These are phyloP conservation scores for Colletes gigas DNA, from an alignment of 1,140 invertebrate species.

Conservation along the genomic window DNA sequence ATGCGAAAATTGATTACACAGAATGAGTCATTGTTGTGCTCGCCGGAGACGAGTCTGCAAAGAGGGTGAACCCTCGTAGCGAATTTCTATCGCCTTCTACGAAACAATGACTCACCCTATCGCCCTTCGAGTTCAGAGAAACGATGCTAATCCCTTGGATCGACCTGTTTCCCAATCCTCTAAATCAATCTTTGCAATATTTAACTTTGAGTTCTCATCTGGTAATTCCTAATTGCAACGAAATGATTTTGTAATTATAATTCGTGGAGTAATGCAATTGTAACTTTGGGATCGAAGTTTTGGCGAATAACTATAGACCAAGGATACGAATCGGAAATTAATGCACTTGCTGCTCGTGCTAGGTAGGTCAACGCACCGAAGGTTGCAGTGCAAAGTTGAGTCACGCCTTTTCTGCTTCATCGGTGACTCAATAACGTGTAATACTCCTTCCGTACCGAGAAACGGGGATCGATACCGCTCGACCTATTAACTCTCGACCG, in stretches of 20 bases:
- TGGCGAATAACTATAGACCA: neutral
- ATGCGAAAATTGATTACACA: conserved; percentile 54
- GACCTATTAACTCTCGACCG: conserved; percentile 57
- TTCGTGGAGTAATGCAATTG: too few species aligned
- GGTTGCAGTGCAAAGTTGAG: conserved; percentile 59
- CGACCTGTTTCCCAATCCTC: neutral
- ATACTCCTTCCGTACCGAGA: conserved; percentile 60
- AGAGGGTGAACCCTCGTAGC: conserved; percentile 49
- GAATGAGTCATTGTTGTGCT: conserved; percentile 55
- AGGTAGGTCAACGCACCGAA: conserved; percentile 62
- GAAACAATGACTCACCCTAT: conserved; percentile 55
- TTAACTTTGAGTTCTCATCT: too few species aligned
- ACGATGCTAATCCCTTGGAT: neutral
- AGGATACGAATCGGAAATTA: neutral
- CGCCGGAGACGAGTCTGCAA: conserved; percentile 37
- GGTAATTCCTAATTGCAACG: too few species aligned
- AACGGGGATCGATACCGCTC: conserved; percentile 61
- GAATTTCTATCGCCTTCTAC: conserved; percentile 49
- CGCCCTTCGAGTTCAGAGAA: conserved; percentile 18
- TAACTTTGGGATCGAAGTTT: too few species aligned
- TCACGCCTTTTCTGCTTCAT: conserved; percentile 63
- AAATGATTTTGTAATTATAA: too few species aligned
- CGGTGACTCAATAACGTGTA: conserved; percentile 73
- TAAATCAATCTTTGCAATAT: too few species aligned
- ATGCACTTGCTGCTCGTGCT: neutral